Evolutionary conservation across 2,888 invertebrate species (phyloP).

Genomic region (Cerceris rybyensis): DNA sequence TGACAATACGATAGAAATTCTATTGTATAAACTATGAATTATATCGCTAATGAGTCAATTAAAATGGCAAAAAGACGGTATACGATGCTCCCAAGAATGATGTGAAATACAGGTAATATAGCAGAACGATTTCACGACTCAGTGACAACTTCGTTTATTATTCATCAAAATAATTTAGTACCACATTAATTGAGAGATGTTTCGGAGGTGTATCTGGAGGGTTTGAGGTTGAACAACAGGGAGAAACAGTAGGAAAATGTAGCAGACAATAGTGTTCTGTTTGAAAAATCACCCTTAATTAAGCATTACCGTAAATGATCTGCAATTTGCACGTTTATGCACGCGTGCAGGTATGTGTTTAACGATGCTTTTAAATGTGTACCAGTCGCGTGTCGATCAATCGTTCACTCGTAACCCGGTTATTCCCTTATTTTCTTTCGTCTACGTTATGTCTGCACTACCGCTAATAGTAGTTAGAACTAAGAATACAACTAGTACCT

Average conservation of each 20-base stretch:
- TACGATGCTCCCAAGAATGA: constrained; percentile 36
- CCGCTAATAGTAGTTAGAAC: constrained; percentile 64
- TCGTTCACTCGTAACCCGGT: constrained; percentile 46
- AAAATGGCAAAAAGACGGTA: constrained; percentile 33
- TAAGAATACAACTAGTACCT: constrained; percentile 67
- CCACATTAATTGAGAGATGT: constrained; percentile 69
- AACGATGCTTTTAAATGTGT: constrained; percentile 26
- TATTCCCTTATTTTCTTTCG: constrained; percentile 42
- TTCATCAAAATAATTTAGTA: constrained; percentile 76
- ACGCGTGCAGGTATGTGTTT: constrained; percentile 31
- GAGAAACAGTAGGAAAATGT: constrained; percentile 45
- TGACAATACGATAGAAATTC: constrained; percentile 30
- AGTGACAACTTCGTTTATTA: constrained; percentile 75
- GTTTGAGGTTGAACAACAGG: constrained; percentile 24
- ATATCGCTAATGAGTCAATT: constrained; percentile 42
- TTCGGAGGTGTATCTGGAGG: constrained; percentile 17
- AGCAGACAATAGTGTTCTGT: constrained; percentile 50
- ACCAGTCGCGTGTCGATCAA: constrained; percentile 40
- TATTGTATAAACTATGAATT: constrained; percentile 36
- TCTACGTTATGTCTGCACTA: constrained; percentile 65
- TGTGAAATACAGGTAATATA: constrained; percentile 57
- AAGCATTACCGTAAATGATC: constrained; percentile 61
- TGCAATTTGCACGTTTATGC: constrained; percentile 40
- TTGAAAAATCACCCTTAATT: constrained; percentile 65
- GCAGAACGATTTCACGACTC: constrained; percentile 57